These are phyloP conservation scores for Nasonovia ribisnigri DNA, from an alignment of 2,888 invertebrate species.

Conservation along the genomic window DNA sequence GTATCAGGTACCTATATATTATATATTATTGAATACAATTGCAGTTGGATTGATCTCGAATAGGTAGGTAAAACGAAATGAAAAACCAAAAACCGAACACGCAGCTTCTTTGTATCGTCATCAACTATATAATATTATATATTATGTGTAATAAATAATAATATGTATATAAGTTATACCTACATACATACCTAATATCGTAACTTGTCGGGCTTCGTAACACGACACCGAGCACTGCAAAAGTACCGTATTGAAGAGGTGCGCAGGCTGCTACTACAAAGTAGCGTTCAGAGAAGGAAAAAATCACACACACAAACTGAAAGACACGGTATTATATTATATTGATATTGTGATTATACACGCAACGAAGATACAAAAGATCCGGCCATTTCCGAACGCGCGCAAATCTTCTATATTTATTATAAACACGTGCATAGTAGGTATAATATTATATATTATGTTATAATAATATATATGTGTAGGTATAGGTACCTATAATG, in stretches of 20 bases:
- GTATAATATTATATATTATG: not conserved
- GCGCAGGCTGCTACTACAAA: not conserved
- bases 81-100: not conserved
- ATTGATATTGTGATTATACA: not conserved
- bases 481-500: not conserved
- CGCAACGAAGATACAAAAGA: not conserved
- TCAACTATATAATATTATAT: not conserved
- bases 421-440: too few relatives aligned
- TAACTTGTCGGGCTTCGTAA: constrained; percentile 29
- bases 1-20: too few relatives aligned
- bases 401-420: not conserved
- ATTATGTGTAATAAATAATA: not conserved
- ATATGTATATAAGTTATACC: not conserved
- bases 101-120: not conserved
- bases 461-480: not conserved
- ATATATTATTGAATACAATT: not conserved
- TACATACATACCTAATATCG: not conserved
- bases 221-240: constrained; percentile 16
- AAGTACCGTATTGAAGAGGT: not conserved
- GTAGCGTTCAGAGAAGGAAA: not conserved
- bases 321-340: not conserved
- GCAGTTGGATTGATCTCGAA: not conserved
- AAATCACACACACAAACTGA: not conserved
- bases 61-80: not conserved
- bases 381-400: not conserved